Conservation (phyloP, 2,113 vertebrate genomes). For the Hucho hucho region DNA sequence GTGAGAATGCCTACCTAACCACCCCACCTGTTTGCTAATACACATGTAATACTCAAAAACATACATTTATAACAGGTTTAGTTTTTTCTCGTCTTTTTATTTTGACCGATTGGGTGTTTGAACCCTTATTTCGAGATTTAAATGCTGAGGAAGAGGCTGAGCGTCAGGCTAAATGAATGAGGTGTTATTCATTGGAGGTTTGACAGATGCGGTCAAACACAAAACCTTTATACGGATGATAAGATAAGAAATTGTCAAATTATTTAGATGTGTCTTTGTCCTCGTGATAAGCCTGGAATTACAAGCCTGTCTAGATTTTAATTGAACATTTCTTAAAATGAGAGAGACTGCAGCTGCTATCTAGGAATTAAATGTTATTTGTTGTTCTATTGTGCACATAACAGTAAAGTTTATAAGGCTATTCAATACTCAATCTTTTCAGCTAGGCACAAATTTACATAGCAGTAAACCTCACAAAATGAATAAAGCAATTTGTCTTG, state of each 20-base stretch:
- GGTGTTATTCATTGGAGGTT: constrained; percentile 75
- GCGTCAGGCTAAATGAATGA: constrained; percentile 68
- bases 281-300: constrained; percentile 73
- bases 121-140: not conserved
- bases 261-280: constrained; percentile 77
- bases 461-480: not conserved
- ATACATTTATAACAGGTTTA: no score
- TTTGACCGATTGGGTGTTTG: no score
- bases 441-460: no score
- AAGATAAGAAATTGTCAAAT: constrained; percentile 80
- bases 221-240: constrained; percentile 78
- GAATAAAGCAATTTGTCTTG: not conserved
- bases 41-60: no score
- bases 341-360: constrained; percentile 76
- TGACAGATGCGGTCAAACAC: constrained; percentile 74
- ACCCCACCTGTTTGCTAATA: no score
- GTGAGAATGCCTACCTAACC: no score
- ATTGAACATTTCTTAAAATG: constrained; percentile 79
- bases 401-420: constrained; percentile 22
- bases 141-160: constrained; percentile 18
- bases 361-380: constrained; percentile 69
- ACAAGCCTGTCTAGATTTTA: constrained; percentile 73
- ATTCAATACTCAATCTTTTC: no score
- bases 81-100: no score
- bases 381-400: constrained; percentile 65